phyloP scores from a whole-genome alignment of 2,797 vertebrate genomes.

The Neomorphus geoffroyi region DNA sequence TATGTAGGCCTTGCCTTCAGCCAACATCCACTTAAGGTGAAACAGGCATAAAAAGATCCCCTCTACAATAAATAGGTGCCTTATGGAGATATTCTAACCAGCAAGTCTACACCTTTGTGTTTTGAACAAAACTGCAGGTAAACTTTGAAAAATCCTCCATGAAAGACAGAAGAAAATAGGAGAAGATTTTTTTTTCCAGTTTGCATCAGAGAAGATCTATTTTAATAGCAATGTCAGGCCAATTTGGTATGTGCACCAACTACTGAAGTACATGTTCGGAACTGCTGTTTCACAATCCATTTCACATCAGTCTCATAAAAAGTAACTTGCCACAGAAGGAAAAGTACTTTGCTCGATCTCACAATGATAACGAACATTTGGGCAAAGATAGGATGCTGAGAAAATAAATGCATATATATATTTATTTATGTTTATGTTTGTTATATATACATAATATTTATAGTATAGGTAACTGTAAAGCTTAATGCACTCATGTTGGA shows the following conservation, averaged over 20 bases:
- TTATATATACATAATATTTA: neutral
- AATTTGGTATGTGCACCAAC: neutral
- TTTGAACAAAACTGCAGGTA: conserved; percentile 20
- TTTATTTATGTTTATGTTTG: neutral
- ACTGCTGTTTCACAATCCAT: neutral
- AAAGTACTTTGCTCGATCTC: neutral
- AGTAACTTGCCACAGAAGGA: neutral
- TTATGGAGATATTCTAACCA: neutral
- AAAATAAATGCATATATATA: neutral
- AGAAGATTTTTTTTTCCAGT: neutral
- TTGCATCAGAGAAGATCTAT: neutral
- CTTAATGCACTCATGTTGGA: neutral
- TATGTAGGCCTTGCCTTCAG: neutral
- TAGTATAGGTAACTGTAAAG: neutral
- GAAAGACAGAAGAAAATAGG: neutral
- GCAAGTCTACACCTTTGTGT: neutral
- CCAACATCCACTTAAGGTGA: conserved; percentile 1
- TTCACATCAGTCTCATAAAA: neutral
- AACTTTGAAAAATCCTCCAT: conserved; percentile 1
- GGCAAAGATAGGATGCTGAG: neutral
- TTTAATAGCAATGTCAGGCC: neutral
- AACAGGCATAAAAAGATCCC: neutral
- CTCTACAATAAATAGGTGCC: conserved; percentile 13
- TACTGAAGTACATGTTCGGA: neutral
- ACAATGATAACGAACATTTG: neutral